Base-by-base conservation (phyloP, 2,888 invertebrate genomes). In the Platycheirus rosarum region DNA sequence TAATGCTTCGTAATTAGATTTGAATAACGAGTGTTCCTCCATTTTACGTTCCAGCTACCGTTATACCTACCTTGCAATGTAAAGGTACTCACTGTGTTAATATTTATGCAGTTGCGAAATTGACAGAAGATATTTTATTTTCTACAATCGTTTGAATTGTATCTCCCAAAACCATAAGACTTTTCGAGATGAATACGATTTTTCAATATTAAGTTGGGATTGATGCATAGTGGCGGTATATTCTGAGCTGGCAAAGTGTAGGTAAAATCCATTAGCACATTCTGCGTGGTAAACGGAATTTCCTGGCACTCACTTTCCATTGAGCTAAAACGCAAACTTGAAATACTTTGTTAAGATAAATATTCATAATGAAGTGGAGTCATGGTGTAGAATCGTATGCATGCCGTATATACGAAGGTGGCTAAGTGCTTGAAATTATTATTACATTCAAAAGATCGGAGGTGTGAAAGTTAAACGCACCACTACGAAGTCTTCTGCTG, bases 1-100 rank as follows among this genome's bases (percentile, higher is more conserved):
- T 71, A 70, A 76, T 76, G 66, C 40, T 62, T 55, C 42, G 70
- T 62, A 75, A 80, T 80, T 79, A 80, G 48, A 70, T 70, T 76
- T 76, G 70, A 71, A 60, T 70, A 80, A 80, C 66, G 76, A 70
- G 65, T 51, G 29, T 65, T 46, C 57, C 42, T 11, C n/a, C 26
- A 6, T 26, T 23, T 23, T 32, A 32, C 29, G 29, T 32, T 6
- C 29, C 29, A 26, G 11, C 8, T 53, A 53, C 29, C 29, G 3
- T 29, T 18, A 9, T 18, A 16, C 46, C 11, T 13, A 18, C 23
- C 13, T 20, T 9, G 23, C 55, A 57, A 40, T 13, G 9, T 6
- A 4, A 3, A 18, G 6, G 8, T 18, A 37, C 37, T 37, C 20
- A 18, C 11, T 32, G 16, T 13, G 37, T 16, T 26, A 26, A 20